These are phyloP conservation scores for Isichthys henryi DNA, from an alignment of 2,113 vertebrate genomes.

Conservation along the genomic window DNA sequence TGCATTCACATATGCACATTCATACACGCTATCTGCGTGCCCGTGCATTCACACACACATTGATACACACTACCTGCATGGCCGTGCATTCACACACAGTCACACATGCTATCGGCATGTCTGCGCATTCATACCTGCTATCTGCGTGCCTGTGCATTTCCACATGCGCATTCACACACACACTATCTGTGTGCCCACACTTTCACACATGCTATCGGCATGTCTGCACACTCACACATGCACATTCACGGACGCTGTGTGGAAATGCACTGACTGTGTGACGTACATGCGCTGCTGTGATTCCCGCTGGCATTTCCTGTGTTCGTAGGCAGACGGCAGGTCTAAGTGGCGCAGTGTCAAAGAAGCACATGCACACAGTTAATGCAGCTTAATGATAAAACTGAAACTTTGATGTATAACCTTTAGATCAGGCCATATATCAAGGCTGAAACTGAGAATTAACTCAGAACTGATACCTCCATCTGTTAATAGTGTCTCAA, in stretches of 20 bases:
- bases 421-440: constrained; percentile 35
- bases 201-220: background rate
- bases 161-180: background rate
- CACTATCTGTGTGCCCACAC: background rate
- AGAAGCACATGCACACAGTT: background rate
- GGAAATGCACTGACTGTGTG: background rate
- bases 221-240: background rate
- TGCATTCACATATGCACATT: background rate
- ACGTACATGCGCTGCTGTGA: constrained; percentile 18
- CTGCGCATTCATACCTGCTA: background rate
- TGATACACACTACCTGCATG: background rate
- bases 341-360: background rate
- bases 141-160: background rate
- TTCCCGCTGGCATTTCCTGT: constrained; percentile 38
- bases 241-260: background rate
- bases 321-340: constrained; percentile 15
- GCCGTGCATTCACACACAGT: background rate
- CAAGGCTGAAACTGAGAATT: constrained; percentile 30
- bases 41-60: background rate
- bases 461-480: background rate
- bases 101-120: background rate
- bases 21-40: background rate
- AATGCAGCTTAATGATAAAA: background rate
- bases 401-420: background rate
- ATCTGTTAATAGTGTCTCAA: background rate